Percentiles rank a stretch among this genome's conserved stretches.
Conservation (phyloP, 2,113 vertebrate species). For the Aplodontia rufa region DNA sequence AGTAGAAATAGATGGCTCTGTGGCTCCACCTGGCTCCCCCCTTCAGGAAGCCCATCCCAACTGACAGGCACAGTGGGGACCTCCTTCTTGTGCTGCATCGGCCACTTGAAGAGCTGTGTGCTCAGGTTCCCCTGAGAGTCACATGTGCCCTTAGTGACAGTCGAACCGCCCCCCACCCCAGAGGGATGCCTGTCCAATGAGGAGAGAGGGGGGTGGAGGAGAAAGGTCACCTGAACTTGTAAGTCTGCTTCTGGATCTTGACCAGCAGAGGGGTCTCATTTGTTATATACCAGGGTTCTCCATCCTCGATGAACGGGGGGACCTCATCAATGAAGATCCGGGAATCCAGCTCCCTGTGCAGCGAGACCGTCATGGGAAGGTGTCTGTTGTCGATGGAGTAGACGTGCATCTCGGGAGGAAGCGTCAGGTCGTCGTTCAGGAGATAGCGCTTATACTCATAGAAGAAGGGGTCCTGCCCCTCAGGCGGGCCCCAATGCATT, state of each 20-base stretch:
- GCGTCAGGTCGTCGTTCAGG: constrained; percentile 79
- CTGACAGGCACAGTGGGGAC: rapidly evolving
- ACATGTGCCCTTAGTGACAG: rapidly evolving
- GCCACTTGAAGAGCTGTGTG: rapidly evolving
- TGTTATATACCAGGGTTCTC: constrained; percentile 63
- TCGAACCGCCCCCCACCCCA: rapidly evolving
- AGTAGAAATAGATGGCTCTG: rapidly evolving
- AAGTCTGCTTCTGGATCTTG: constrained; percentile 85
- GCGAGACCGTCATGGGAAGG: constrained; percentile 85
- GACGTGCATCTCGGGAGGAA: constrained; percentile 83
- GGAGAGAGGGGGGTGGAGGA: rapidly evolving
- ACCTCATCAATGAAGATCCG: constrained; percentile 77
- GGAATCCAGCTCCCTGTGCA: constrained; percentile 85
- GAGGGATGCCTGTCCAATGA: rapidly evolving
- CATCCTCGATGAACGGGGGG: background rate
- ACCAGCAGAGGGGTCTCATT: constrained; percentile 78
- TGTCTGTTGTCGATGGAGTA: constrained; percentile 87
- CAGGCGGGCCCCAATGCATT: background rate
- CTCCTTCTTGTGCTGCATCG: rapidly evolving
- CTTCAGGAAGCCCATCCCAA: rapidly evolving
- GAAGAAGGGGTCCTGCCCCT: constrained; percentile 72
- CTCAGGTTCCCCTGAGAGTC: rapidly evolving
- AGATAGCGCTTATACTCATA: constrained; percentile 75
- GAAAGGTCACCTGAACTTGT: constrained; percentile 83
- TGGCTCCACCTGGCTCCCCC: background rate